Evolutionary conservation across 2,888 invertebrate genomes (phyloP).

Genomic region (Microctonus brassicae): DNA sequence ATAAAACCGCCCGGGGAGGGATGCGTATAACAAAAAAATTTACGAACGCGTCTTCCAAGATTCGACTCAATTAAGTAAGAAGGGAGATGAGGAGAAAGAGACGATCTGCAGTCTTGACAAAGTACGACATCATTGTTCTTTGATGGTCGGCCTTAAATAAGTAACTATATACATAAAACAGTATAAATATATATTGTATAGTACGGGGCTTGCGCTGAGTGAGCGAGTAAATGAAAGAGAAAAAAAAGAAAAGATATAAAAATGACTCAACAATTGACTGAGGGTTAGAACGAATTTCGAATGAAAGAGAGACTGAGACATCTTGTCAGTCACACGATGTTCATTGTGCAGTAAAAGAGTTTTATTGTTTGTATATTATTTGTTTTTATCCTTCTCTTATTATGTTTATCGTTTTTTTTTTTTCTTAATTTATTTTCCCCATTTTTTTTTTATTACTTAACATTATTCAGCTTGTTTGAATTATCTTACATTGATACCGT

Average conservation of each 20-base stretch:
- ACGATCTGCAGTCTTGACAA: slow-evolving; percentile 55
- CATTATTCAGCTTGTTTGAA: background rate
- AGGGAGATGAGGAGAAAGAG: background rate
- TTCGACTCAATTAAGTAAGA: slow-evolving; percentile 65
- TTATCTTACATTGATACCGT: background rate
- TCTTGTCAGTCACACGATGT: slow-evolving; percentile 56
- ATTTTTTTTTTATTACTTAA: background rate
- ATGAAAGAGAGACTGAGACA: slow-evolving; percentile 48
- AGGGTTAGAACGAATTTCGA: slow-evolving; percentile 8
- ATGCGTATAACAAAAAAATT: slow-evolving; percentile 41
- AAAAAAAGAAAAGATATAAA: background rate
- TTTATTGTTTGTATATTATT: background rate
- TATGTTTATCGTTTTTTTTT: background rate
- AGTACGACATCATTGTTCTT: slow-evolving; percentile 66
- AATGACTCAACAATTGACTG: background rate
- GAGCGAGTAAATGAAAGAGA: slow-evolving; percentile 14
- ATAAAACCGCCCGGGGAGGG: slow-evolving; percentile 21
- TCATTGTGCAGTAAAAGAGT: background rate
- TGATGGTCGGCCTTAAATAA: slow-evolving; percentile 61
- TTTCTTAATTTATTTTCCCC: background rate
- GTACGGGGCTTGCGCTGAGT: no score
- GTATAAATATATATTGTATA: slow-evolving; percentile 50
- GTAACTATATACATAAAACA: slow-evolving; percentile 32
- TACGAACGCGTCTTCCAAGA: slow-evolving; percentile 51
- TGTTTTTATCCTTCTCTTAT: background rate